phyloP scores from a whole-genome alignment of 2,113 vertebrate genomes.

The Hydrochoerus hydrochaeris region DNA sequence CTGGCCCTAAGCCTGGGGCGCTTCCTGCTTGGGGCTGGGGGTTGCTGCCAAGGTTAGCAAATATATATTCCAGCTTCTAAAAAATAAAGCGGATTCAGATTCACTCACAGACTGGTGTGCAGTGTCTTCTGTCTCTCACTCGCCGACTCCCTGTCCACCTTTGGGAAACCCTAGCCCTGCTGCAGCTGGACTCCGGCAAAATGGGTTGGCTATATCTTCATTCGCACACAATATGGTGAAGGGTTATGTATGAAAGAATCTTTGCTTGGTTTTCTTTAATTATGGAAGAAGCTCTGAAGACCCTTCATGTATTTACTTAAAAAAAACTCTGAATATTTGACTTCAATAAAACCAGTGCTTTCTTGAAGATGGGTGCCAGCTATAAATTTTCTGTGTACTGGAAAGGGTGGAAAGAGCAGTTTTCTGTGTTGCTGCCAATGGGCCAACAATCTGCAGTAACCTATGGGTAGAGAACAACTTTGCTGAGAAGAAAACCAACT shows the following conservation, averaged over 20 bases:
- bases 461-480: constrained; percentile 21
- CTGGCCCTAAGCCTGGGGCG: too few species aligned
- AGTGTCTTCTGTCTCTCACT: too few species aligned
- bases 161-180: too few species aligned
- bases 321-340: constrained; percentile 32
- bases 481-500: constrained; percentile 27
- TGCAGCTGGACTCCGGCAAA: too few species aligned
- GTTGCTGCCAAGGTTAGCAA: too few species aligned
- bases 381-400: constrained; percentile 33
- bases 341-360: constrained; percentile 62
- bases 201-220: background rate
- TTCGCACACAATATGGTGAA: background rate
- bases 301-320: constrained; percentile 20
- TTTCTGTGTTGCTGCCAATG: constrained; percentile 53
- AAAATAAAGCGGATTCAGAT: too few species aligned
- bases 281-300: background rate
- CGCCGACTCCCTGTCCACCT: too few species aligned
- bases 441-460: constrained; percentile 35
- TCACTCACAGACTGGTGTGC: too few species aligned
- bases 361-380: constrained; percentile 54
- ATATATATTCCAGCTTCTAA: too few species aligned
- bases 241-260: background rate
- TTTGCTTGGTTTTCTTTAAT: constrained; percentile 42
- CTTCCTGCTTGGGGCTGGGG: too few species aligned
- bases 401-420: constrained; percentile 63